phyloP scores from a whole-genome alignment of 2,888 invertebrate species.

The Polydesmus complanatus region DNA sequence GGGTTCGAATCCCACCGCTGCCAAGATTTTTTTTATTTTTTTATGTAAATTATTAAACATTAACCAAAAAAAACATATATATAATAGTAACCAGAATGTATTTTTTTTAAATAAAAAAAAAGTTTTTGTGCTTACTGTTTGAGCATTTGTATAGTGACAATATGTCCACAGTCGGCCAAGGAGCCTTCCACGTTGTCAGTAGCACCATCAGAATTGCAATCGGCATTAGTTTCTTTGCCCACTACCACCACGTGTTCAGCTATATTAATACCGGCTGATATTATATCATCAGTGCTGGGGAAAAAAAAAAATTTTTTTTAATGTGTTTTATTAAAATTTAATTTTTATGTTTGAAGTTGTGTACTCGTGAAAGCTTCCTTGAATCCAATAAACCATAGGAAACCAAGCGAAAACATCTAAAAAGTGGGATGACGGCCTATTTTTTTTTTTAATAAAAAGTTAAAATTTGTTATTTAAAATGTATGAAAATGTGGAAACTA shows the following conservation, averaged over 20 bases:
- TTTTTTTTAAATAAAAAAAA: no score
- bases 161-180: constrained; percentile 97
- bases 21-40: no score
- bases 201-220: neutral
- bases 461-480: neutral
- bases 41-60: no score
- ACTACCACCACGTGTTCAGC: constrained; percentile 91
- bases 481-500: neutral
- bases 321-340: no score
- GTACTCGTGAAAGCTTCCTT: constrained; percentile 46
- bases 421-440: constrained; percentile 75
- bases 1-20: no score
- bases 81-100: no score
- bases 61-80: no score
- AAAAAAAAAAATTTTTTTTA: no score
- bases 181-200: constrained; percentile 76
- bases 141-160: constrained; percentile 87
- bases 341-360: neutral
- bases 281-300: constrained; percentile 73
- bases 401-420: constrained; percentile 92
- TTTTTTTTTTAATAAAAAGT: neutral
- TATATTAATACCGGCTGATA: constrained; percentile 84
- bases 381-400: constrained; percentile 97
- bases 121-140: no score
- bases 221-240: constrained; percentile 60